These are phyloP conservation scores for Hirundo rustica DNA, from an alignment of 2,797 vertebrate species.

Conservation along the genomic window DNA sequence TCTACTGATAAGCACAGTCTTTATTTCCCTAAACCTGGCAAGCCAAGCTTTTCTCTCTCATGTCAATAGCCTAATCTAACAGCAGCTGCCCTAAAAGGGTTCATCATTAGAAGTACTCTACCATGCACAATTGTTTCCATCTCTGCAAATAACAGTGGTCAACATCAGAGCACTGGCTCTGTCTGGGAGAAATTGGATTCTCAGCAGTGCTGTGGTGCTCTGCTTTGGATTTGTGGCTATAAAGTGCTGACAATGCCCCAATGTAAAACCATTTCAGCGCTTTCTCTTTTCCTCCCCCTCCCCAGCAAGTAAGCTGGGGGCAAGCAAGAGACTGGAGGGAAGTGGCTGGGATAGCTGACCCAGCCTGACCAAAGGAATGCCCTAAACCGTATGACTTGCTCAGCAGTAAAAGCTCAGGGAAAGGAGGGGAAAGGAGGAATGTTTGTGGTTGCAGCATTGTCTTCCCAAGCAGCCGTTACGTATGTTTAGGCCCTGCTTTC, in stretches of 20 bases:
- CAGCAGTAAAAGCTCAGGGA: background rate
- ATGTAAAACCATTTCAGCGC: rapidly evolving
- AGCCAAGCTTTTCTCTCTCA: background rate
- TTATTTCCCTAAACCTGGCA: background rate
- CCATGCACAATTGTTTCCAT: background rate
- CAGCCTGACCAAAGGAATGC: background rate
- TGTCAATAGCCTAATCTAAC: background rate
- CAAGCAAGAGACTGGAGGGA: background rate
- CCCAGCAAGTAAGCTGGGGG: rapidly evolving
- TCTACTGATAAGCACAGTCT: background rate
- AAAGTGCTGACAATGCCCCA: background rate
- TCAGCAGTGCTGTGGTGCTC: background rate
- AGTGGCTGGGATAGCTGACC: background rate
- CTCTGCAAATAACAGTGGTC: background rate
- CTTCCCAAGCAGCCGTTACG: background rate
- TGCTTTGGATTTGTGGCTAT: background rate
- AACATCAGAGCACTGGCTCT: background rate
- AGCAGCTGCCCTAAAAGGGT: background rate
- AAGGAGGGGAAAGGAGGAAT: background rate
- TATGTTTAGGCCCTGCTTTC: background rate
- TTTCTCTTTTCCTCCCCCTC: background rate
- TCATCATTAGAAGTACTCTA: background rate
- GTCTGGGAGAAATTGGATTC: background rate
- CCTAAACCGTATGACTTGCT: background rate
- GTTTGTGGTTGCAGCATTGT: background rate